Base-by-base conservation (phyloP, 2,797 vertebrate species). In the Allochrocebus solatus region DNA sequence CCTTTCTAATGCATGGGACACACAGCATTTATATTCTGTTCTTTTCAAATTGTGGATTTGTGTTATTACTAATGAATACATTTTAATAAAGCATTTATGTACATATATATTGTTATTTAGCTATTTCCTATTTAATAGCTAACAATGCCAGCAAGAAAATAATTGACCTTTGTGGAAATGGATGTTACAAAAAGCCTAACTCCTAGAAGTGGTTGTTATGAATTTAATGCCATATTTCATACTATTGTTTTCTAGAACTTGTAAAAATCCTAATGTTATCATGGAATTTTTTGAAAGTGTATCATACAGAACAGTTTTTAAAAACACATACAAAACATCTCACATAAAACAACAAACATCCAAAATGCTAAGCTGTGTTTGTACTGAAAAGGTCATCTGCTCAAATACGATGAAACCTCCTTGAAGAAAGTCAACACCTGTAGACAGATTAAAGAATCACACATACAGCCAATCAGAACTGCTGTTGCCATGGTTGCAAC, bases 401-500 rank as follows among this genome's bases (percentile, higher is more conserved):
- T 97, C 98, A 98, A 98, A 99, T 98, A 98, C 96, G 96, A 98
- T 97, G 96, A 98, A 97, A 97, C 41, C 96, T 98, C 97, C 92
- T 98, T 97, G 97, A 98, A 98, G 89, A 98, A 98, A 98, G 80
- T 64, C 36, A 97, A 98, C 98, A 98, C 98, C 98, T 99, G 98
- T 96, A 98, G 98, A 97, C 59, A 98, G 80, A 98, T 98, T 85
- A 98, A 98, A 98, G 98, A 98, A 98, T 88, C 82, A 94, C 98
- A 99, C 99, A 99, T 99, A 99, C 99, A 99, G 99, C 99, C 99
- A 98, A 99, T 99, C 98, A 99, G 99, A 98, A 99, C 98, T 46
- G 99, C 99, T 61, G 99, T 99, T 98, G 99, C 99, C 99, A 99
- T 99, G 96, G 99, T 99, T 98, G 99, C 99, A 98, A 99, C 99